Percentiles rank a stretch among this genome's conserved stretches.
These are phyloP conservation scores for Poecilobothrus nobilitatus DNA, from an alignment of 2,888 invertebrate species.

Conservation along the genomic window DNA sequence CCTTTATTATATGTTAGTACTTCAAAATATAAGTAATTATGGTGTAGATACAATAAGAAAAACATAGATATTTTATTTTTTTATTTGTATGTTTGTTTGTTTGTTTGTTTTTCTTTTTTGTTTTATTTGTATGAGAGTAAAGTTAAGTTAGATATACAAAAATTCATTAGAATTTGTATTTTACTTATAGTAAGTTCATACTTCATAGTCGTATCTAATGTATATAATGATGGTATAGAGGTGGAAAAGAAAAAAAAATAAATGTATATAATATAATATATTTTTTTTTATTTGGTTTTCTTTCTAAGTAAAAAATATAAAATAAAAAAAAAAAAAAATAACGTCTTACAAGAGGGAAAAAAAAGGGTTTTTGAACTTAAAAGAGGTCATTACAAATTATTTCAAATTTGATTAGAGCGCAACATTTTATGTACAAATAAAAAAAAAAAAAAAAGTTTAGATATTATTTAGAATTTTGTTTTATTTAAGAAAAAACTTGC, in stretches of 20 bases:
- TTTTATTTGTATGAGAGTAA: no score
- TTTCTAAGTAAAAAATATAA: not conserved
- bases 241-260: not conserved
- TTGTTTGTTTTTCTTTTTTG: no score
- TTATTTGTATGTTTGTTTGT: no score
- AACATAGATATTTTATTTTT: no score
- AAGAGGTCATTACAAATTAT: conserved; percentile 17
- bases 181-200: not conserved
- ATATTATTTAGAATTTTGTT: no score
- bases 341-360: conserved; percentile 10
- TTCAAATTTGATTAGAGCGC: conserved; percentile 3
- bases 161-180: not conserved
- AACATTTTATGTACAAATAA: not conserved
- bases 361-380: conserved; percentile 20
- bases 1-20: no score
- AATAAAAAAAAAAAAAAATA: not conserved
- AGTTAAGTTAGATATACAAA: not conserved
- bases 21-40: no score
- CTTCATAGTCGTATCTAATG: not conserved
- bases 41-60: no score
- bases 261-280: not conserved
- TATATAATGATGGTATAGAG: not conserved
- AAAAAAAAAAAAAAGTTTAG: no score
- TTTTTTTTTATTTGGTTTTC: not conserved
- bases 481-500: no score